phyloP scores from a whole-genome alignment of 92 coral and sea anemone genomes.

The Palythoa caribaeorum region DNA sequence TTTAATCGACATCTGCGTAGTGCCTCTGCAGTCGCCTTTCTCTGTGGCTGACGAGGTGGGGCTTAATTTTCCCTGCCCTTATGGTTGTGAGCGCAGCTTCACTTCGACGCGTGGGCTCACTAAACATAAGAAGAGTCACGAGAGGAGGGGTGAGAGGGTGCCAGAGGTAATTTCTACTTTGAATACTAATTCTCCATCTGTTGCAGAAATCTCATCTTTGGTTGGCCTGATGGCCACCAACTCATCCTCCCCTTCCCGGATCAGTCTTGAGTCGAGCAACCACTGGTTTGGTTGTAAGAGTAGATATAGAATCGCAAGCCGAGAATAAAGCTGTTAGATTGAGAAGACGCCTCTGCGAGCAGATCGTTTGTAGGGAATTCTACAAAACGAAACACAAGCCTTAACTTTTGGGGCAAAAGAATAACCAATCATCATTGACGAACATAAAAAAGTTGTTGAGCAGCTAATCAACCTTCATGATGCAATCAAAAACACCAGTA shows the following conservation, averaged over 20 bases:
- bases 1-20: neutral
- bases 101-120: neutral
- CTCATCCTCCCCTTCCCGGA: neutral
- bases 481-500: neutral
- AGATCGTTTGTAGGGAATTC: too few relatives aligned
- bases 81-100: neutral
- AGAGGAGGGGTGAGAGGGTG: neutral
- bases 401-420: neutral
- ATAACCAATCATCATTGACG: neutral
- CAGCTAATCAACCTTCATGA: neutral
- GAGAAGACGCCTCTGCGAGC: too few relatives aligned
- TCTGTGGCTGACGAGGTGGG: neutral
- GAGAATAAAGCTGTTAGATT: too few relatives aligned
- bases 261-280: neutral
- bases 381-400: neutral
- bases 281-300: too few relatives aligned
- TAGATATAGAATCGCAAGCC: too few relatives aligned
- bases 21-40: conserved; percentile 1
- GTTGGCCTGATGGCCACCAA: too few relatives aligned
- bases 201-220: too few relatives aligned
- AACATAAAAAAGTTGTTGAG: neutral
- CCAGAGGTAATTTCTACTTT: neutral
- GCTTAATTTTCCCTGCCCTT: neutral
- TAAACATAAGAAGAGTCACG: neutral
- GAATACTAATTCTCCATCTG: too few relatives aligned